These are phyloP conservation scores for Hyaena hyaena DNA, from an alignment of 2,113 vertebrate genomes.

Conservation along the genomic window DNA sequence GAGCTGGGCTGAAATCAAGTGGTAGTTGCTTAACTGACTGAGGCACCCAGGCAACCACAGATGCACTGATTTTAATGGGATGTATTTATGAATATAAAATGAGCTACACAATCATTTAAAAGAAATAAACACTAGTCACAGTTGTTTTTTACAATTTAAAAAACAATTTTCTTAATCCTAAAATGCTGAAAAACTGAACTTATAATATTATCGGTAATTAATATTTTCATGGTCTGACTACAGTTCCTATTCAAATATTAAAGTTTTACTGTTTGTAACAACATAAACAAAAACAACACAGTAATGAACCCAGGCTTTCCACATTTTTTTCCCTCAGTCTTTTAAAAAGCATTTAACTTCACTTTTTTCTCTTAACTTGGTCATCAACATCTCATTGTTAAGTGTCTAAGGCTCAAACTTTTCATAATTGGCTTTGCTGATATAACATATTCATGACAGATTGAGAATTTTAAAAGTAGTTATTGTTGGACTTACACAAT, in stretches of 20 bases:
- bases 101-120: neutral
- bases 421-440: neutral
- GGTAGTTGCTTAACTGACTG: too few species aligned
- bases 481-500: neutral
- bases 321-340: neutral
- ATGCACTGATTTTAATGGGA: neutral
- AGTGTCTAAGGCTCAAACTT: neutral
- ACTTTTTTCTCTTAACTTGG: neutral
- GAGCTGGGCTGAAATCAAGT: too few species aligned
- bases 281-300: neutral
- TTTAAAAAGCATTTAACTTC: neutral
- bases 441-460: neutral
- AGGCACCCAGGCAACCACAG: too few species aligned
- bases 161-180: neutral
- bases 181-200: neutral
- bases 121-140: neutral
- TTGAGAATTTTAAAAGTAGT: neutral
- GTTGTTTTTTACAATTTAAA: neutral
- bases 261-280: neutral
- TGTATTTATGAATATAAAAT: neutral
- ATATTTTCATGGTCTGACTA: neutral
- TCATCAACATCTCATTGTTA: neutral
- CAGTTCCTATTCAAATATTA: neutral
- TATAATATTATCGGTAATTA: neutral
- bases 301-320: neutral